Percentiles rank a stretch among this genome's conserved stretches.
These are phyloP conservation scores for Epinephelus awoara DNA, from an alignment of 2,797 vertebrate genomes.

Conservation along the genomic window DNA sequence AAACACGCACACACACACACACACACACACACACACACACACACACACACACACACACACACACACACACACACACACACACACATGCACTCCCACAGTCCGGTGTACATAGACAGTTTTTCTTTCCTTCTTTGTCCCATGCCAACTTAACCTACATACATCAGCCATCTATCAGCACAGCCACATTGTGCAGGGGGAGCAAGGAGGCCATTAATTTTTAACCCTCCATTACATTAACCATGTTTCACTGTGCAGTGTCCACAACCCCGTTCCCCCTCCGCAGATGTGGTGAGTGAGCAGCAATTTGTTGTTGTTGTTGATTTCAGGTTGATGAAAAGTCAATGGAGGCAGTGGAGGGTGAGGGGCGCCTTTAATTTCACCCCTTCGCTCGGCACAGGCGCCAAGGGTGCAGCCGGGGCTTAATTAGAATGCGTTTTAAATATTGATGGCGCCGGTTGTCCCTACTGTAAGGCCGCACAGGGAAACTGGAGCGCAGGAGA, in stretches of 20 bases:
- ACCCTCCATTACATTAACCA: constrained; percentile 50
- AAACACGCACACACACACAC: constrained; percentile 6
- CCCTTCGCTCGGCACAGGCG: constrained; percentile 49
- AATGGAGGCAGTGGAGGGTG: constrained; percentile 47
- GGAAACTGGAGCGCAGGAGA: constrained; percentile 69
- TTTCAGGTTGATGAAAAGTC: constrained; percentile 64
- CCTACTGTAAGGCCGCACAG: constrained; percentile 65
- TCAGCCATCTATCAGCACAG: constrained; percentile 49
- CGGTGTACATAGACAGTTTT: neutral
- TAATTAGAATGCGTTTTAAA: constrained; percentile 82
- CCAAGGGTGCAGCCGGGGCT: constrained; percentile 63
- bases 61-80: neutral
- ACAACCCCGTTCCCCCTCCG: neutral
- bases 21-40: neutral
- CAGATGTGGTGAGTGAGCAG: constrained; percentile 34
- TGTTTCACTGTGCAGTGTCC: constrained; percentile 30
- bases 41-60: neutral
- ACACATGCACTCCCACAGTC: neutral
- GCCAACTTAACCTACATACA: constrained; percentile 48
- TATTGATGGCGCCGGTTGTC: constrained; percentile 76
- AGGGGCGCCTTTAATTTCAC: constrained; percentile 66
- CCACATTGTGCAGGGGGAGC: constrained; percentile 41
- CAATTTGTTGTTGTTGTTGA: constrained; percentile 61
- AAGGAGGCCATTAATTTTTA: constrained; percentile 63
- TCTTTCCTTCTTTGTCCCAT: constrained; percentile 9